Percentiles rank a stretch among this genome's conserved stretches.
Conservation (phyloP, 2,113 vertebrate genomes). For the Plecotus auritus region DNA sequence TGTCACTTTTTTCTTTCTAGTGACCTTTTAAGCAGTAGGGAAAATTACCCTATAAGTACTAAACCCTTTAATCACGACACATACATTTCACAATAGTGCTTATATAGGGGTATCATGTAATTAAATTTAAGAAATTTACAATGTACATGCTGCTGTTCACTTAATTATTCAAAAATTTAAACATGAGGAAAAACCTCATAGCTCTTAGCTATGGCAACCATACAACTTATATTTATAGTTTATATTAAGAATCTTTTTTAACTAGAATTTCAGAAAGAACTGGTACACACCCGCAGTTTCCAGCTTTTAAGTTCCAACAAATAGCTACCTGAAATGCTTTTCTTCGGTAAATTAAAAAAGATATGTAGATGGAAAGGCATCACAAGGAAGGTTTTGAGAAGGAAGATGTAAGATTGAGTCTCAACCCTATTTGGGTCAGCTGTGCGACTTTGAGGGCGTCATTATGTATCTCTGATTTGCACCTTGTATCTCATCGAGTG, state of each 20-base stretch:
- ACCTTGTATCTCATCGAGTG: not conserved
- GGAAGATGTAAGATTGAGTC: not conserved
- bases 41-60: constrained; percentile 78
- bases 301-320: constrained; percentile 59
- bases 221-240: constrained; percentile 48
- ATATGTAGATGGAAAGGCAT: not conserved
- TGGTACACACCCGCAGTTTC: constrained; percentile 31
- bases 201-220: constrained; percentile 71
- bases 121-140: constrained; percentile 76
- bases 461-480: not conserved
- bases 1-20: constrained; percentile 77
- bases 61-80: constrained; percentile 71
- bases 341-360: not conserved
- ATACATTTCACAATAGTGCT: constrained; percentile 67
- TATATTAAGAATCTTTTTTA: constrained; percentile 66
- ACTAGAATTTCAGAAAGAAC: constrained; percentile 71
- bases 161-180: constrained; percentile 78
- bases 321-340: constrained; percentile 52
- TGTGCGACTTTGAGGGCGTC: not conserved
- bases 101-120: constrained; percentile 68
- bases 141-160: constrained; percentile 72
- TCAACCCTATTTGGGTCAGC: not conserved
- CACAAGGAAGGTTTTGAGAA: not conserved
- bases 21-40: constrained; percentile 76
- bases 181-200: constrained; percentile 64